Evolutionary conservation across 2,797 vertebrate species (phyloP), one percentile per base, ranked within the genome.

Genomic region (Lepus oiostolus): DNA sequence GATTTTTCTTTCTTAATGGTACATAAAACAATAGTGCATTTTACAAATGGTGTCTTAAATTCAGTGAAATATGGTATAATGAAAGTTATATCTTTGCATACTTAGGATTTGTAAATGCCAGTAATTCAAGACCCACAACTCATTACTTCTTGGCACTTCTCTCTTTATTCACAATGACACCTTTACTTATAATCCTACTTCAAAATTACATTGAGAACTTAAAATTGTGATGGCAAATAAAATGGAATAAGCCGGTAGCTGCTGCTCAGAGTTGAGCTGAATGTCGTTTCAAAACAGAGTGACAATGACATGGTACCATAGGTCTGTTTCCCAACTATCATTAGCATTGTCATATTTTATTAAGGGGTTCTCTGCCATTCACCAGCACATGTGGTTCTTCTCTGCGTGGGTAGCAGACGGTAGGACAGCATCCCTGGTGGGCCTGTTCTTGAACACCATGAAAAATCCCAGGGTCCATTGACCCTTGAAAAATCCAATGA

Each of bases 1-100:
- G 79, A 90, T 92, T 94, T 96, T 93, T 89, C 72, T 95, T 94
- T 89, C 74, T 87, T 96, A 93, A 91, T 85, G 88, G 47, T 67
- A 95, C 0, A 0, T 85, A 91, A 96, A 96, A 88, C 83, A 92
- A 47, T 10, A 85, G 77, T 50, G 24, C 21, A 74, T 96, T 68
- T 91, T 95, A 92, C 26, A 90, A 92, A 92, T 42, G 30, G 47
- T 72, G 16, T 80, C 65, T 94, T 92, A 94, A 94, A 88, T 90
- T 91, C 65, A 93, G 0, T 68, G 76, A 85, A 85, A 85, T 85
- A 28, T 28, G 71, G 14, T 83, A 28, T 83, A 96, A 88, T 58
- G 47, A 80, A 91, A 96, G 63, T 80, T 93, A 28, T 85, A 47
- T 74, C 19, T 83, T 91, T 86, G 67, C 42, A 58, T 67, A 86